Evolutionary conservation across 2,113 vertebrate species (phyloP).

Genomic region (Protobothrops flavoviridis): DNA sequence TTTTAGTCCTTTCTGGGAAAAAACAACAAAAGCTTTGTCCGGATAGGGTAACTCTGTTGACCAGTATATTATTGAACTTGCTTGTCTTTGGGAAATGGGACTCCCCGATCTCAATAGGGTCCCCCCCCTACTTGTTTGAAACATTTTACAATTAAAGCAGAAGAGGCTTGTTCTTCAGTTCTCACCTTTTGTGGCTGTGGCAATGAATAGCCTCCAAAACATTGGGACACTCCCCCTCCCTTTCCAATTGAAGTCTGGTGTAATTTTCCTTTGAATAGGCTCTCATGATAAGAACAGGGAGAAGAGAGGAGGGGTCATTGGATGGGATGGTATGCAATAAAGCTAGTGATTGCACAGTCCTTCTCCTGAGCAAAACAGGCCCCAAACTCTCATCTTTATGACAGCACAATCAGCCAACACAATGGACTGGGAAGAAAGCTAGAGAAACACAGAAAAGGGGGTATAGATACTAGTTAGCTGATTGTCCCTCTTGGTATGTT

Average conservation of each 20-base stretch:
- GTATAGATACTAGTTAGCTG: conserved; percentile 73
- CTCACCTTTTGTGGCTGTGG: conserved; percentile 70
- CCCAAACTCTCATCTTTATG: conserved; percentile 67
- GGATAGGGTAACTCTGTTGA: conserved; percentile 76
- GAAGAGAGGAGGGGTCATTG: conserved; percentile 58
- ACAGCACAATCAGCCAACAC: conserved; percentile 65
- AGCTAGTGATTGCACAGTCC: conserved; percentile 72
- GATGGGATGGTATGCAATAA: conserved; percentile 75
- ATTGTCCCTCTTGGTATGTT: conserved; percentile 72
- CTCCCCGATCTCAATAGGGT: conserved; percentile 76
- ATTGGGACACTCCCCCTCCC: conserved; percentile 60
- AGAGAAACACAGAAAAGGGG: conserved; percentile 70
- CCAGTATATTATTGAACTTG: conserved; percentile 72
- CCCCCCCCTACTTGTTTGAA: conserved; percentile 52
- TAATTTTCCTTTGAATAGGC: conserved; percentile 76
- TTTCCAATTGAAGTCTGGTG: conserved; percentile 66
- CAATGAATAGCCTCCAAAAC: conserved; percentile 74
- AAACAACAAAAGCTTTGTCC: conserved; percentile 74
- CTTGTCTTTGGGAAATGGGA: conserved; percentile 72
- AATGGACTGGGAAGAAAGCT: conserved; percentile 72
- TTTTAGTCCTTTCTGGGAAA: conserved; percentile 74
- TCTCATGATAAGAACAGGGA: conserved; percentile 71
- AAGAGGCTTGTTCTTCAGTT: conserved; percentile 69
- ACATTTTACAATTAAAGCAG: conserved; percentile 70
- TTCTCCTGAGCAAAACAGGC: conserved; percentile 62